Conservation (phyloP, 2,888 invertebrate genomes). For the Apantesis nais region DNA sequence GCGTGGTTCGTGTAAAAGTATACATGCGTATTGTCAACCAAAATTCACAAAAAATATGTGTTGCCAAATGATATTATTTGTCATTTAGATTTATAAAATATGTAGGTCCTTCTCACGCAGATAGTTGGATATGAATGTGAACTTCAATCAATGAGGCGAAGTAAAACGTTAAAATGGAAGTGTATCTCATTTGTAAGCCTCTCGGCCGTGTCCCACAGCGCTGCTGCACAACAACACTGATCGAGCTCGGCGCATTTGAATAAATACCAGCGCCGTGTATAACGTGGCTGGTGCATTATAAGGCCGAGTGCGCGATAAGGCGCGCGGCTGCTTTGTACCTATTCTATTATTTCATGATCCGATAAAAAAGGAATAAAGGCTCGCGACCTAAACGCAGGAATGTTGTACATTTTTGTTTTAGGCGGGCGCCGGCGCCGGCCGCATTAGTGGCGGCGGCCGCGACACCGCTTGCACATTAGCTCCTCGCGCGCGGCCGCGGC, state of each 20-base stretch:
- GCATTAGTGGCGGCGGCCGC: conserved; percentile 72
- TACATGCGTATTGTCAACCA: too few relatives aligned
- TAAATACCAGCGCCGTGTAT: conserved; percentile 41
- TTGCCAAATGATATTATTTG: not conserved
- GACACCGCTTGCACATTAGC: conserved; percentile 78
- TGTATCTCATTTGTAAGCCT: conserved; percentile 11
- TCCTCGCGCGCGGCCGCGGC: conserved; percentile 53
- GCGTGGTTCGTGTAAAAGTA: too few relatives aligned
- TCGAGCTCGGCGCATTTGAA: conserved; percentile 33
- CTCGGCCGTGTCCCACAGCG: not conserved
- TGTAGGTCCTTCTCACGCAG: not conserved
- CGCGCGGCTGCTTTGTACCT: conserved; percentile 72
- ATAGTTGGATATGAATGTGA: not conserved
- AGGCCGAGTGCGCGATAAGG: conserved; percentile 43
- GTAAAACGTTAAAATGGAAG: not conserved
- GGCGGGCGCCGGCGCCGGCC: conserved; percentile 84
- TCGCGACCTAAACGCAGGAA: conserved; percentile 78
- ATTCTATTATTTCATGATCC: conserved; percentile 79
- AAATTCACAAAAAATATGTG: too few relatives aligned
- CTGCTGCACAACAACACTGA: conserved; percentile 25
- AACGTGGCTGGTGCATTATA: conserved; percentile 43
- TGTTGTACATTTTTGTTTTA: conserved; percentile 77
- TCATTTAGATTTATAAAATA: not conserved
- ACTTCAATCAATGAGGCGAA: not conserved
- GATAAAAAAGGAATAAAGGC: conserved; percentile 80